Conservation (phyloP, 2,797 vertebrate species). For the Coregonus sp. region DNA sequence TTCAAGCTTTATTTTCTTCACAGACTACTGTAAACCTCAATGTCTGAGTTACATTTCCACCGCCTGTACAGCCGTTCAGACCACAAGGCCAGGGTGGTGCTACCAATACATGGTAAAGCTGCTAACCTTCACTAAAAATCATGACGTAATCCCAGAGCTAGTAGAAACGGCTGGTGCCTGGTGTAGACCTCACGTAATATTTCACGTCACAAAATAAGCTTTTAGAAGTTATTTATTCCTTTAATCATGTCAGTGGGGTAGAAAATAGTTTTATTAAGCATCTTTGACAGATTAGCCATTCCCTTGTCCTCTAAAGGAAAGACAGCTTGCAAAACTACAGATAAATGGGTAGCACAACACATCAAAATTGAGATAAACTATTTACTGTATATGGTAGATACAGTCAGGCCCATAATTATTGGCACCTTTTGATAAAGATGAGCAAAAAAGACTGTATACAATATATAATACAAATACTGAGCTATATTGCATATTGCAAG, state of each 20-base stretch:
- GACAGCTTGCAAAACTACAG: not conserved
- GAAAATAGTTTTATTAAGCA: not conserved
- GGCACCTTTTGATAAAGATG: no score
- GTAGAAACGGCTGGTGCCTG: conserved; percentile 38
- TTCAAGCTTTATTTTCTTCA: conserved; percentile 41
- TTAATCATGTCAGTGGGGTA: conserved; percentile 8
- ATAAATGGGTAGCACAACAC: not conserved
- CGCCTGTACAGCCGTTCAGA: conserved; percentile 40
- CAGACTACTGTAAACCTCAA: conserved; percentile 41
- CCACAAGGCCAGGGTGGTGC: conserved; percentile 62
- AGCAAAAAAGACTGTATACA: no score
- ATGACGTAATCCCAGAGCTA: conserved; percentile 48
- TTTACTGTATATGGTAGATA: no score
- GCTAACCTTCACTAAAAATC: conserved; percentile 47
- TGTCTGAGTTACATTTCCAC: conserved; percentile 50
- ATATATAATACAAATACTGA: no score
- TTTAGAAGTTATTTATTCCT: conserved; percentile 13
- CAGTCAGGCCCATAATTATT: no score
- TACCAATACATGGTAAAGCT: conserved; percentile 5
- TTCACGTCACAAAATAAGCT: conserved; percentile 28
- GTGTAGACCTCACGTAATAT: conserved; percentile 30
- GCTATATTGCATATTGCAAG: no score
- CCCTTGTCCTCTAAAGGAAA: not conserved
- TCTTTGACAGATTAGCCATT: not conserved
- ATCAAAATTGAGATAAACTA: no score